Evolutionary conservation across 1,140 invertebrate genomes (phyloP).

Genomic region (Trichoplusia ni): DNA sequence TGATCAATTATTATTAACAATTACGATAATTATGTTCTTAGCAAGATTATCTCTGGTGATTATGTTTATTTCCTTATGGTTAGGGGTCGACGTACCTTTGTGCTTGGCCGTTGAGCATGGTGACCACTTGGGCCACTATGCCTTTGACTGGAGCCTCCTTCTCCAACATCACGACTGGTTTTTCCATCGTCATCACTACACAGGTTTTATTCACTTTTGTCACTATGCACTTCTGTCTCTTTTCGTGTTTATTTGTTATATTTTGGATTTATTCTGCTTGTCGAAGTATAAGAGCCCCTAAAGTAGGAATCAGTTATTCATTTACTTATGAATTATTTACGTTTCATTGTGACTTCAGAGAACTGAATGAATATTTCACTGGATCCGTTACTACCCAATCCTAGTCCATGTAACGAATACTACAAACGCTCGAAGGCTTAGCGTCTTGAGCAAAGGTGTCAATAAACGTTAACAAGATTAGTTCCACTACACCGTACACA

Average conservation of each 20-base stretch:
- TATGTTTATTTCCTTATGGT: not conserved
- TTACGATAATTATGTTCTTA: too few relatives aligned
- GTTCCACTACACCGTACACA: not conserved
- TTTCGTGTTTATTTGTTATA: too few relatives aligned
- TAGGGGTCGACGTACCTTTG: slow-evolving; percentile 62
- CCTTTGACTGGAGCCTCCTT: slow-evolving; percentile 75
- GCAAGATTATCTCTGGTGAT: too few relatives aligned
- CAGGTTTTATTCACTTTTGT: slow-evolving; percentile 30
- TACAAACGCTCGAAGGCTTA: not conserved
- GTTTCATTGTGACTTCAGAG: not conserved
- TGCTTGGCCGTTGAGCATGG: slow-evolving; percentile 78
- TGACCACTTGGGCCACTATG: slow-evolving; percentile 79
- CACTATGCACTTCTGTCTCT: too few relatives aligned
- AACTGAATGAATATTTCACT: too few relatives aligned
- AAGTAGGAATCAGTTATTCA: too few relatives aligned
- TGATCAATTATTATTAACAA: too few relatives aligned
- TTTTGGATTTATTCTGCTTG: too few relatives aligned
- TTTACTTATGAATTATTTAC: too few relatives aligned
- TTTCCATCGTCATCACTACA: slow-evolving; percentile 68
- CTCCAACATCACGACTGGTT: slow-evolving; percentile 62
- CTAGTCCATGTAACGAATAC: not conserved
- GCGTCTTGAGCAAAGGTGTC: not conserved
- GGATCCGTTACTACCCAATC: too few relatives aligned
- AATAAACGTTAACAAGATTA: slow-evolving; percentile 23
- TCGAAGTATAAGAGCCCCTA: too few relatives aligned